These are phyloP conservation scores for Mustela nigripes DNA, from an alignment of 2,113 vertebrate species.

Conservation along the genomic window DNA sequence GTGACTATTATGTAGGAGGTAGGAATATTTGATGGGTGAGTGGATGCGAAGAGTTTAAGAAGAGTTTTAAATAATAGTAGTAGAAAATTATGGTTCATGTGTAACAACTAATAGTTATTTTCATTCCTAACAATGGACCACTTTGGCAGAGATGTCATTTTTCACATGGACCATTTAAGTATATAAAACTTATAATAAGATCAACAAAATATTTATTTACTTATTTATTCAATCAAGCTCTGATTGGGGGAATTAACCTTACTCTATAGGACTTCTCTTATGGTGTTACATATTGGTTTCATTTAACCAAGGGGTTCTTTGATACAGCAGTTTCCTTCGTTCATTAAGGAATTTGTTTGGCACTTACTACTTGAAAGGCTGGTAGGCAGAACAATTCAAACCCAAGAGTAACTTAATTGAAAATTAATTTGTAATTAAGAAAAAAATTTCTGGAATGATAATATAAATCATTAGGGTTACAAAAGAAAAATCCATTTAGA, in stretches of 20 bases:
- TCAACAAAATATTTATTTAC: not conserved
- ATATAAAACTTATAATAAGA: constrained; percentile 39
- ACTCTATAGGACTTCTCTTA: not conserved
- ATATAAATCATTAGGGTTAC: constrained; percentile 42
- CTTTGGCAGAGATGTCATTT: not conserved
- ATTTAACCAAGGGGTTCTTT: constrained; percentile 43
- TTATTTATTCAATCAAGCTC: not conserved
- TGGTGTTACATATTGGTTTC: not conserved
- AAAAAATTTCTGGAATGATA: not conserved
- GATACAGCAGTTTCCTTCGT: constrained; percentile 29
- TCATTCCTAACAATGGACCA: constrained; percentile 1
- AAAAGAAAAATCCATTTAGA: constrained; percentile 41
- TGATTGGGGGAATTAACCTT: constrained; percentile 32
- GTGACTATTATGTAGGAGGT: constrained; percentile 34
- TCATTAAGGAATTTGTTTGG: constrained; percentile 60
- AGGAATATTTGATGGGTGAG: constrained; percentile 28
- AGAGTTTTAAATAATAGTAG: not conserved
- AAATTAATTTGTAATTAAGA: constrained; percentile 64
- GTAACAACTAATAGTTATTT: not conserved
- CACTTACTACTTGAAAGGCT: constrained; percentile 46
- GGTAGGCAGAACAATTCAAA: constrained; percentile 47
- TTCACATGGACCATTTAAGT: not conserved
- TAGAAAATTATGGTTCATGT: constrained; percentile 37
- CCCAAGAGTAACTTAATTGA: constrained; percentile 34
- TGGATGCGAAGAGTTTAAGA: constrained; percentile 43